Percentiles rank a stretch among this genome's conserved stretches.
phyloP scores from a whole-genome alignment of 2,113 vertebrate species.

The Ahaetulla prasina region DNA sequence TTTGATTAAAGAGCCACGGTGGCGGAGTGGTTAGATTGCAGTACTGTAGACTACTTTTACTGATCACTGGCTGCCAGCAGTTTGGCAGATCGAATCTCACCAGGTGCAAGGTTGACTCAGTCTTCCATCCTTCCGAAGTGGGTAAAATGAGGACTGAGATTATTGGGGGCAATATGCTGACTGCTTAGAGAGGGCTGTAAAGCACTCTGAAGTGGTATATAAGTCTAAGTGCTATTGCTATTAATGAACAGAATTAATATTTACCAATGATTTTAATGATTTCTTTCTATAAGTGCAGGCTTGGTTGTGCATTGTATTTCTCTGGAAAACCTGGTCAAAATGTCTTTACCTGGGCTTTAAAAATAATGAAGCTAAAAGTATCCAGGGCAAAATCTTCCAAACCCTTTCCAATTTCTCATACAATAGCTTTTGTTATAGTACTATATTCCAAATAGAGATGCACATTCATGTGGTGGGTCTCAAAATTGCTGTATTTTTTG shows the following conservation, averaged over 20 bases:
- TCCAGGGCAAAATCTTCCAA: background rate
- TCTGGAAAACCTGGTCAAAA: background rate
- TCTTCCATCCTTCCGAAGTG: no score
- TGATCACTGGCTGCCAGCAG: no score
- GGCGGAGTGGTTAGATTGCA: no score
- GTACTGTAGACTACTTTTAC: no score
- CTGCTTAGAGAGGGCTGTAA: no score
- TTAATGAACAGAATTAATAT: background rate
- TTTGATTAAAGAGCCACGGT: background rate
- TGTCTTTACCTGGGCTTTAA: constrained; percentile 6
- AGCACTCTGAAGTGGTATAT: no score
- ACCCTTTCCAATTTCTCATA: constrained; percentile 3
- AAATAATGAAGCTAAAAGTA: background rate
- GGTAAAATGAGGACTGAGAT: no score
- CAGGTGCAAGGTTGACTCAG: no score
- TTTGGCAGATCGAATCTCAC: no score
- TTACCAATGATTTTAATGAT: background rate
- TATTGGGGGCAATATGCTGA: no score
- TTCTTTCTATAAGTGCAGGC: background rate
- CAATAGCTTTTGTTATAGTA: background rate
- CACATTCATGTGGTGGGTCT: background rate
- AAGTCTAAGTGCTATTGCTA: no score
- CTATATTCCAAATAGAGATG: constrained; percentile 11
- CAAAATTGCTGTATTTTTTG: constrained; percentile 13
- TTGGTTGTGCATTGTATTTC: background rate